These are phyloP conservation scores for Rhizomys pruinosus DNA, from an alignment of 2,113 vertebrate species.

Conservation along the genomic window DNA sequence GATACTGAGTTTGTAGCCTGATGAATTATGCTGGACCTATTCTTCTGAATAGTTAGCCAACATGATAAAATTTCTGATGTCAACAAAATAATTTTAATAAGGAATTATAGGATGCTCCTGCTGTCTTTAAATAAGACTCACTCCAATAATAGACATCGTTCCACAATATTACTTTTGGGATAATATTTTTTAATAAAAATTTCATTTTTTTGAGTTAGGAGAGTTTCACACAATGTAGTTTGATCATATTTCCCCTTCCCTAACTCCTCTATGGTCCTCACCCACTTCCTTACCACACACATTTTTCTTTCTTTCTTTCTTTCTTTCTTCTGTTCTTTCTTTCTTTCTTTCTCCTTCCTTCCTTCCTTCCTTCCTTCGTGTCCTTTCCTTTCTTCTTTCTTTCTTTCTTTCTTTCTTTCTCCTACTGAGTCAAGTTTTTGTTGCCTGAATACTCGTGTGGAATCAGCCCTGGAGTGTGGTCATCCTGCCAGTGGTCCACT, in stretches of 20 bases:
- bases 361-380: not conserved
- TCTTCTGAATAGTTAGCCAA: slow-evolving; percentile 47
- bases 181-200: slow-evolving; percentile 55
- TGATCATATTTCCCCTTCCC: too few relatives aligned
- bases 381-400: not conserved
- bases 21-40: slow-evolving; percentile 11
- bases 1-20: slow-evolving; percentile 47
- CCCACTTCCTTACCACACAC: too few relatives aligned
- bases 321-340: not conserved
- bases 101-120: slow-evolving; percentile 26
- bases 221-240: not conserved
- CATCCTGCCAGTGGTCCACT: too few relatives aligned
- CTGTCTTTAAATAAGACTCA: slow-evolving; percentile 45
- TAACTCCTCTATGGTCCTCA: too few relatives aligned
- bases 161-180: slow-evolving; percentile 42
- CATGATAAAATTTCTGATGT: not conserved
- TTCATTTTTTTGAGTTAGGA: not conserved
- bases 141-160: slow-evolving; percentile 13
- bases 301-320: too few relatives aligned
- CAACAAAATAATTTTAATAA: slow-evolving; percentile 53
- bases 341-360: too few relatives aligned
- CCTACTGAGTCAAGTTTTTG: too few relatives aligned
- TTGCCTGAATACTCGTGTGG: too few relatives aligned
- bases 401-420: too few relatives aligned
- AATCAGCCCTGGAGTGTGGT: too few relatives aligned